Evolutionary conservation across 2,797 vertebrate genomes (phyloP).

Genomic region (Premnoplex brunnescens): DNA sequence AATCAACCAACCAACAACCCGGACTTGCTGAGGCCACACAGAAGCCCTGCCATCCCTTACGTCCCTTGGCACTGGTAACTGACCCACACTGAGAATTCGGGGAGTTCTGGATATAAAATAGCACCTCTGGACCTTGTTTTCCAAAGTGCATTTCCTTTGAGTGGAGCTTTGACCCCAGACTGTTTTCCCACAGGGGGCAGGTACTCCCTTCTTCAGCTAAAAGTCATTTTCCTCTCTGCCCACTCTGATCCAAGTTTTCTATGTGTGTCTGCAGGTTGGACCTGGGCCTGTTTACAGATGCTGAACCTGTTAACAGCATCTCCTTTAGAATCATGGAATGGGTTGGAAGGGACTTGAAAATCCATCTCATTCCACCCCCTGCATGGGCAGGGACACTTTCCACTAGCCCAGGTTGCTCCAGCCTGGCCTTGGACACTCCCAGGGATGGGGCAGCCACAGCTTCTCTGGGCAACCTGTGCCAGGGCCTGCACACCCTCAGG

Average conservation of each 20-base stretch:
- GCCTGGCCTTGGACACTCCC: background rate
- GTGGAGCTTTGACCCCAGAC: background rate
- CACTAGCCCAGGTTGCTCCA: background rate
- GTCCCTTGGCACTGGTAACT: too few relatives aligned
- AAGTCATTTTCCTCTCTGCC: background rate
- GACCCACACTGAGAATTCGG: background rate
- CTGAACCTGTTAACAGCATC: background rate
- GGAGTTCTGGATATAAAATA: background rate
- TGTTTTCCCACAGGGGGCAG: background rate
- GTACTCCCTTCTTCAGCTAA: background rate
- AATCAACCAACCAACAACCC: background rate
- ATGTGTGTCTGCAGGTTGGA: background rate
- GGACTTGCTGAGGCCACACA: background rate
- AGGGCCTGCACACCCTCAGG: background rate
- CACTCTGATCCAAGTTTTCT: background rate
- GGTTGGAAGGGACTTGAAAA: background rate
- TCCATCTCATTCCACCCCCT: background rate
- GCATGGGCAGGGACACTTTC: background rate
- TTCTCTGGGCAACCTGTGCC: background rate
- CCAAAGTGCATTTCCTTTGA: rapidly evolving
- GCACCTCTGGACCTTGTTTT: background rate
- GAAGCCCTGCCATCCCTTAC: background rate
- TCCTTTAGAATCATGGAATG: background rate
- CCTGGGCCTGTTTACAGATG: background rate
- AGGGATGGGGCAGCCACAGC: background rate